Conservation (phyloP, 2,888 invertebrate genomes). For the Chymomyza amoena region DNA sequence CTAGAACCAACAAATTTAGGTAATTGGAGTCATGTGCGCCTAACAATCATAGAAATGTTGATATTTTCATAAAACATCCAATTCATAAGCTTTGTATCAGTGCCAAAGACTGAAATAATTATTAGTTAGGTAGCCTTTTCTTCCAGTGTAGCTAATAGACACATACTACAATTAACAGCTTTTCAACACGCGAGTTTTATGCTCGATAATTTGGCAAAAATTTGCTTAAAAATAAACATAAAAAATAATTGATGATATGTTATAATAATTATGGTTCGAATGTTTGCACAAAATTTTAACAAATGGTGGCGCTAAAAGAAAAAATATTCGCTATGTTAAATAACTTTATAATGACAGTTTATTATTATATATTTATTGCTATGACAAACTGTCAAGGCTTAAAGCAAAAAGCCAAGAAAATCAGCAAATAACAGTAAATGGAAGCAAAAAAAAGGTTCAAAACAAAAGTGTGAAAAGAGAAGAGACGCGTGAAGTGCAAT, state of each 20-base stretch:
- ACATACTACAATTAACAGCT: slow-evolving; percentile 26
- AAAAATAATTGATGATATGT: background rate
- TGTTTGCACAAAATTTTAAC: slow-evolving; percentile 30
- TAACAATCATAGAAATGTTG: too few relatives aligned
- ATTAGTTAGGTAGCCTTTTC: background rate
- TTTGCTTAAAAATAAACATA: background rate
- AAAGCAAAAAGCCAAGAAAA: background rate
- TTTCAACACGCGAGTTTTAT: slow-evolving; percentile 1
- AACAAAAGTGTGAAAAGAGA: background rate
- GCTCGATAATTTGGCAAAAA: slow-evolving; percentile 27
- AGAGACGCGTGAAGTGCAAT: slow-evolving; percentile 7
- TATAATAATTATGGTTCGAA: background rate
- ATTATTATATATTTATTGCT: background rate
- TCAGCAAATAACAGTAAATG: background rate
- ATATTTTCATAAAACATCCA: too few relatives aligned
- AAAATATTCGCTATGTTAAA: background rate
- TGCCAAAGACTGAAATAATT: too few relatives aligned
- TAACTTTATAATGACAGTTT: background rate
- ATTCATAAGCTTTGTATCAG: too few relatives aligned
- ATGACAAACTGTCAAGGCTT: background rate
- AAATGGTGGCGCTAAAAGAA: background rate
- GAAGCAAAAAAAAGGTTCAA: background rate
- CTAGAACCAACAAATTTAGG: too few relatives aligned
- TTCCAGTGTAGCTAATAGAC: background rate
- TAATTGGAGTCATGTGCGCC: too few relatives aligned